Base-by-base conservation (phyloP, 2,888 invertebrate species). In the Phania funesta region DNA sequence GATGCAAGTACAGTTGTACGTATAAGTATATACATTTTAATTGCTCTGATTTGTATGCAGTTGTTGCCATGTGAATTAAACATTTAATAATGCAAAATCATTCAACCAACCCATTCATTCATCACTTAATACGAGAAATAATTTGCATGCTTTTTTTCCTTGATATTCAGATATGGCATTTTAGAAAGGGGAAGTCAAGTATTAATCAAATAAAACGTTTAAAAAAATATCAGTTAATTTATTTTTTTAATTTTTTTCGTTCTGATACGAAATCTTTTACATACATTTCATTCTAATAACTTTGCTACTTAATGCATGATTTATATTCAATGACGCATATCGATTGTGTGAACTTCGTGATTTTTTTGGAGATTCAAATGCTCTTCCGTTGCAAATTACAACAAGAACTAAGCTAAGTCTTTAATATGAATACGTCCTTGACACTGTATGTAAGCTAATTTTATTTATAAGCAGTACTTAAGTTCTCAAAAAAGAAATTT, bases 61-160 rank as follows among this genome's bases (percentile, higher is more conserved):
- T 80, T 68, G 41, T 62, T 68, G 67, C 46, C 44, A 67, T 79
- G 73, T 35, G 67, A 78, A 78, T 71, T 79, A 78, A 78, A 71
- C 64, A 64, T 78, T 70, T 78, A 73, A 79, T 79, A 79, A 73
- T 52, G 41, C 35, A 73, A 73, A 50, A 11, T 3, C 32, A 44
- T 44, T 22, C 29, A 73, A 32, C 22, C 52, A 24, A 29, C n/a
- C 9, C 13, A 38, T 38, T 13, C 38, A 38, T n/a, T 41, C 52
- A 73, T 64, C 32, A 44, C 32, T 65, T 50, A 41, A 22, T 58
- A 60, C 50, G n/a, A n/a, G n/a, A n/a, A n/a, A n/a, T 41, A 38
- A 58, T 50, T 48, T 58, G 58, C 50, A 16, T 52, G 54, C 8
- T 8, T 13, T 22, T 41, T 38, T 9, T 46, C 20, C 44, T n/a